Percentiles rank a stretch among this genome's conserved stretches.
Conservation (phyloP, 2,113 vertebrate species). For the Glaucidium brasilianum region DNA sequence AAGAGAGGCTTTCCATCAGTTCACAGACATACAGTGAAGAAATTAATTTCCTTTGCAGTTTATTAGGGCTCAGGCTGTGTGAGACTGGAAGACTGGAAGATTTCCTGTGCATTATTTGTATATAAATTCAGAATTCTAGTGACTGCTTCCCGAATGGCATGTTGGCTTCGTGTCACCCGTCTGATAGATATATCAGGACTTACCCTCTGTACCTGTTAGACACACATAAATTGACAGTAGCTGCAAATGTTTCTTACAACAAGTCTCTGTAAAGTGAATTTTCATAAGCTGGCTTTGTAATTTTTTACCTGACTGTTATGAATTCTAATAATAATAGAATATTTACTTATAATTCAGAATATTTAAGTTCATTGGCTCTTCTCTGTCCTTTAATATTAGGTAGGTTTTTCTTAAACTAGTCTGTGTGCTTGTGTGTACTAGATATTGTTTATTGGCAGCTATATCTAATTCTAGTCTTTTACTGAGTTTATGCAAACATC, state of each 20-base stretch:
- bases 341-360: background rate
- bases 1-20: background rate
- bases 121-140: background rate
- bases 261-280: background rate
- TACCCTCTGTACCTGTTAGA: background rate
- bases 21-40: background rate
- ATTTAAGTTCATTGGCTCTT: background rate
- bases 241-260: background rate
- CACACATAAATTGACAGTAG: background rate
- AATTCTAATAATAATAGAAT: background rate
- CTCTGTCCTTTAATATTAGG: background rate
- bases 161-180: accelerated
- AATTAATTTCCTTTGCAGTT: background rate
- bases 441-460: background rate
- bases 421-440: background rate
- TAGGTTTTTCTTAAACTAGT: background rate
- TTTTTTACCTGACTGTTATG: background rate
- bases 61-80: background rate
- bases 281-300: background rate
- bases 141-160: background rate
- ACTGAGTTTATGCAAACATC: background rate
- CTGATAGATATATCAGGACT: background rate
- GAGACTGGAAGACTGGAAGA: background rate
- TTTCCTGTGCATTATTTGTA: background rate
- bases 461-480: background rate